A percentile compares a stretch with the other conserved stretches of the same genome.
Conservation (phyloP, 2,797 vertebrate genomes). For the Eurystomus glaucurus region DNA sequence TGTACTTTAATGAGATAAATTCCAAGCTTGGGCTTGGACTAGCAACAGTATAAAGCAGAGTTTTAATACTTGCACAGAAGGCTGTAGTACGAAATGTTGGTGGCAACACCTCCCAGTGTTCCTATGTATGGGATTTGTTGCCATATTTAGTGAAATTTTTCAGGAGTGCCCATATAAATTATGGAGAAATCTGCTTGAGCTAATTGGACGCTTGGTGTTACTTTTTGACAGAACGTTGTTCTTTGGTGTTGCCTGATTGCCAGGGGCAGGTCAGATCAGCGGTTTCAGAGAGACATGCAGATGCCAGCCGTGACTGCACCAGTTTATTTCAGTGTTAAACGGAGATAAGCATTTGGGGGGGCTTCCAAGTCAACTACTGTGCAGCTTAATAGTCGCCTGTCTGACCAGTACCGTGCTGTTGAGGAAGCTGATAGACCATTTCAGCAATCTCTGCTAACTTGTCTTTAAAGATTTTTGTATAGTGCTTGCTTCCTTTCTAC, state of each 20-base stretch:
- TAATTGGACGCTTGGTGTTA: neutral
- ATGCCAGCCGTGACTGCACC: neutral
- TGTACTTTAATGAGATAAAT: neutral
- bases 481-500: slow-evolving; percentile 37
- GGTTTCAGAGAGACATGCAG: neutral
- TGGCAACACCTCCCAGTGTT: neutral
- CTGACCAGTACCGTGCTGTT: neutral
- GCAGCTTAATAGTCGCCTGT: neutral
- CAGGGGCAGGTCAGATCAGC: neutral
- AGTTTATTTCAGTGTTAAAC: neutral
- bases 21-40: neutral
- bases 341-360: neutral
- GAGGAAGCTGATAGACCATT: neutral
- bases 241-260: neutral
- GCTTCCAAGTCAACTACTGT: neutral
- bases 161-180: neutral
- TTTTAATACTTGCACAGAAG: neutral
- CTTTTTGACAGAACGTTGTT: neutral
- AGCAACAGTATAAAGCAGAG: neutral
- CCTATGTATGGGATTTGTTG: neutral
- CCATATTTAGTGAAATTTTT: neutral
- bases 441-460: slow-evolving; percentile 9
- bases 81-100: neutral
- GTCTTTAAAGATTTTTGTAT: slow-evolving; percentile 14
- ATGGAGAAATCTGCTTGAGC: neutral